These are phyloP conservation scores for Pelusios castaneus DNA, from an alignment of 2,113 vertebrate genomes.

Conservation along the genomic window DNA sequence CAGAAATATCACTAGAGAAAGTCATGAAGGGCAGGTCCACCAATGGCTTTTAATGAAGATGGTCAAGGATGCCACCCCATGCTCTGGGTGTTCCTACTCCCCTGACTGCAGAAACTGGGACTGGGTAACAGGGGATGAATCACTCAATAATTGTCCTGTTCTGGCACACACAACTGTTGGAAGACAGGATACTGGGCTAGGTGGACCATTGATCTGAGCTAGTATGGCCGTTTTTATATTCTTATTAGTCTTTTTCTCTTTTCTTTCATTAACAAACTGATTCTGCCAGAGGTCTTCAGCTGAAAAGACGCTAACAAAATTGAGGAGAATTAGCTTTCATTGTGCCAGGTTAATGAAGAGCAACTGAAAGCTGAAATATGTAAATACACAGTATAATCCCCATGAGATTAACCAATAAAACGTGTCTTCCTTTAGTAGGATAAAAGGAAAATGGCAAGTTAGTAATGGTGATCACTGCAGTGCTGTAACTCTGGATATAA, in stretches of 20 bases:
- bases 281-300: neutral
- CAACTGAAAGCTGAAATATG: conserved; percentile 5
- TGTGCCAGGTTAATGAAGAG: conserved; percentile 6
- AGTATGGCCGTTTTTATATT: neutral
- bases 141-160: neutral
- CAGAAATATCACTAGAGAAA: neutral
- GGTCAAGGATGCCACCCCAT: neutral
- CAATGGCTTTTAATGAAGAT: neutral
- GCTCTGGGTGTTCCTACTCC: neutral
- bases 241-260: neutral
- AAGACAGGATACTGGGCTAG: neutral
- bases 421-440: conserved; percentile 8
- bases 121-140: neutral
- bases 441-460: neutral
- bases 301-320: conserved; percentile 1
- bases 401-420: conserved; percentile 13
- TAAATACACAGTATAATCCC: neutral
- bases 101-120: neutral
- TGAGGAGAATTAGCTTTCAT: conserved; percentile 9
- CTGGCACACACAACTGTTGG: neutral
- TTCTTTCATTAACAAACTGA: neutral
- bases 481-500: neutral
- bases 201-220: neutral
- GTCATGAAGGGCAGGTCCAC: no score
- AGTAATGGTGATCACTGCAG: neutral